Conservation (phyloP, 2,888 invertebrate genomes). For the Chloroclystis v-ata region DNA sequence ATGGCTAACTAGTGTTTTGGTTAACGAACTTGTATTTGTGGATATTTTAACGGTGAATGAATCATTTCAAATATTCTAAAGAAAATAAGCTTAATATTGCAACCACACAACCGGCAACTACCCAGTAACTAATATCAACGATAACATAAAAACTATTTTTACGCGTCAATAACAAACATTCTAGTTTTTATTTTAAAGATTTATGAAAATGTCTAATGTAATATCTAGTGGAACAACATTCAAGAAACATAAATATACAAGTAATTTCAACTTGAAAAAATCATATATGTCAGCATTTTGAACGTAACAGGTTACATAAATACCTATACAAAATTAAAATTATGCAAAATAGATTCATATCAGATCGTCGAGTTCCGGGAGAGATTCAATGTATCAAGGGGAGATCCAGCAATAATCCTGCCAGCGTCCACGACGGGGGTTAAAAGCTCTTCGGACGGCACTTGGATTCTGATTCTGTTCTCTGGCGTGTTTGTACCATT, state of each 20-base stretch:
- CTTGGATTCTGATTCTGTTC: constrained; percentile 85
- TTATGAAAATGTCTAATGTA: too few relatives aligned
- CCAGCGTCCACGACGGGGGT: constrained; percentile 81
- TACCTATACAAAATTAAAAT: constrained; percentile 1
- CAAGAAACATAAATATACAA: too few relatives aligned
- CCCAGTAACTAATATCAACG: too few relatives aligned
- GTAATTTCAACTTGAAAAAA: background rate
- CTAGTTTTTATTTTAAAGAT: too few relatives aligned
- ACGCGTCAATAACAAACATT: background rate
- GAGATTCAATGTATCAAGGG: constrained; percentile 61
- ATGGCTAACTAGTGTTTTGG: too few relatives aligned
- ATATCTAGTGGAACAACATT: too few relatives aligned
- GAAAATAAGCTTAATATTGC: constrained; percentile 20
- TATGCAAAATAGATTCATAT: constrained; percentile 41
- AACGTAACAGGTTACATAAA: constrained; percentile 1
- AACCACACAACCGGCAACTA: background rate
- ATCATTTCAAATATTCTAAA: constrained; percentile 11
- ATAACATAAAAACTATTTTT: background rate
- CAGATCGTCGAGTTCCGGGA: constrained; percentile 61
- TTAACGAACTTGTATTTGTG: too few relatives aligned
- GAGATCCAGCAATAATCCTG: constrained; percentile 68
- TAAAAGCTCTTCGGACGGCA: constrained; percentile 82
- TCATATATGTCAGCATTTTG: background rate
- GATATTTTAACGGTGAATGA: too few relatives aligned
- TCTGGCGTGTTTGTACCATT: constrained; percentile 76